Base-by-base conservation (phyloP, 2,888 invertebrate genomes). In the Rhaphigaster nebulosa region DNA sequence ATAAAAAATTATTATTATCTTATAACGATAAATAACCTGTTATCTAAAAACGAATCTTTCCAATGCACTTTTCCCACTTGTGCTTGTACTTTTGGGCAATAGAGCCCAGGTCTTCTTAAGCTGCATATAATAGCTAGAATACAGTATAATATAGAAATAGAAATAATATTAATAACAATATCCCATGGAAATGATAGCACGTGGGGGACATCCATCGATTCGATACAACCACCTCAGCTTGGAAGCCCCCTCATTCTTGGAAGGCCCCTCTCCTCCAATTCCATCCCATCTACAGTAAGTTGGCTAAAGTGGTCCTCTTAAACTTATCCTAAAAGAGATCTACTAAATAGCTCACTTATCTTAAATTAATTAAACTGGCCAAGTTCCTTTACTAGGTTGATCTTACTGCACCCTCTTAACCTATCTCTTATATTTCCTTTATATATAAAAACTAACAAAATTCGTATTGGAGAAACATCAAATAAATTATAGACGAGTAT, bases 261-360 rank as follows among this genome's bases (percentile, higher is more conserved):
- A 56, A n/a, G 8, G 12, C n/a, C 70, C 15, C 13, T 18, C 13
- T 60, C 13, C 5, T n/a, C 60, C n/a, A 8, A 5, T 45, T 45
- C n/a, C 65, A 10, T 12, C 60, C n/a, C 12, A 15, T 34, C 29
- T 29, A 18, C 70, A 76, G 34, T 65, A 65, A 65, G 29, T 76
- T 76, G 70, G 8, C 70, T 76, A 8, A 76, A 76, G 70, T 38
- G 70, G 20, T 23, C 70, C 70, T 10, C 38, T 34, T 76, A 38
- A 76, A 76, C 34, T 76, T 76, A 76, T 76, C 70, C 38, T 38
- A 20, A 76, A 76, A 34, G 70, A 76, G 70, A 76, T 76, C 70
- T 76, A 38, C 70, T 38, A 76, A 76, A 76, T 38, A 15, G 70
- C 38, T 38, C 70, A 76, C 34, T 76, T 76, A 76, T 38, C 70